These are phyloP conservation scores for Chrysolina americana DNA, from an alignment of 2,888 invertebrate species.

Conservation along the genomic window DNA sequence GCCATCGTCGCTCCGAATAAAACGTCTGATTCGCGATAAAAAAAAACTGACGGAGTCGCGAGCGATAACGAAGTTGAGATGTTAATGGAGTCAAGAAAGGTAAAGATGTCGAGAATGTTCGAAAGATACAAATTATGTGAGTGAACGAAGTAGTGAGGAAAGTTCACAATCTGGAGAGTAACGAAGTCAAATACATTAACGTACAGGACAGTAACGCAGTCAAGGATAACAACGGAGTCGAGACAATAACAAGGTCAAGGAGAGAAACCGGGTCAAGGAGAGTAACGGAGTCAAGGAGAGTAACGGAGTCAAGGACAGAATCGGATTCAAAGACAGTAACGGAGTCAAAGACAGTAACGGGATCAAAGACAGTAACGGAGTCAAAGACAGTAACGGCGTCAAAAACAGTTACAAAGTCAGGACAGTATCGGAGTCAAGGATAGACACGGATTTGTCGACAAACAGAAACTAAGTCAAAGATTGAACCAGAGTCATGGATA, in stretches of 20 bases:
- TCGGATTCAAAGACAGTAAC: neutral
- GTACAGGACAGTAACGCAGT: neutral
- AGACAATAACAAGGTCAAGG: neutral
- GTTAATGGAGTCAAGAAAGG: neutral
- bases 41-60: neutral
- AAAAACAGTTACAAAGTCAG: neutral
- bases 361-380: neutral
- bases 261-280: neutral
- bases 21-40: neutral
- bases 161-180: neutral
- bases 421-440: neutral
- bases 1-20: conserved; percentile 36
- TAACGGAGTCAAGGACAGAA: neutral
- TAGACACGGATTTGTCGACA: too few species aligned
- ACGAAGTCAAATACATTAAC: neutral
- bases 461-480: too few species aligned
- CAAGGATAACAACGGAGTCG: neutral
- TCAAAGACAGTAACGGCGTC: neutral
- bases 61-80: neutral
- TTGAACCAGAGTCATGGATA: too few species aligned
- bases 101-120: neutral
- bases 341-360: neutral
- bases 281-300: neutral
- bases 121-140: neutral
- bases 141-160: neutral